Base-by-base conservation (phyloP, 1,140 invertebrate species). In the Pemphigus obesinymphae region DNA sequence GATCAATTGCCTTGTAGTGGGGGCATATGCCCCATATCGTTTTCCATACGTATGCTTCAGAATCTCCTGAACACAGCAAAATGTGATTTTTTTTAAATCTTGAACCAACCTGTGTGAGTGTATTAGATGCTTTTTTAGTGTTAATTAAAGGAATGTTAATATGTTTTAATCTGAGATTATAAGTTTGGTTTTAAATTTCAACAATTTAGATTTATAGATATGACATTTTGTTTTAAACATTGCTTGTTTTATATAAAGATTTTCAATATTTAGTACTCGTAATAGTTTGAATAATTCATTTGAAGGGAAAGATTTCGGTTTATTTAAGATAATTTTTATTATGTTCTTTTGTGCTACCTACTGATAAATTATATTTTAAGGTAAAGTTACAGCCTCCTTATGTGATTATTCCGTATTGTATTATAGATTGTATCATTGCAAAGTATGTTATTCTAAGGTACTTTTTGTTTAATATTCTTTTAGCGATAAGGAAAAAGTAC, bases 241-340 rank as follows among this genome's bases (percentile, higher is more conserved):
- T 11, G 7, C 8, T 68, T 23, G 66, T n/a, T 70, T 70, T 70
- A 43, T 70, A 7, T 40, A 70, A 26, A 70, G 15, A 1, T 40
- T 70, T 20, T 70, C 66, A 23, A 70, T 40, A 0, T 70, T 6
- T 0, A 70, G 37, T 40, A 43, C 66, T 70, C 66, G 17, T 23
- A 43, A 70, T 37, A 43, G 15, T 70, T 70, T 70, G 6, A 70
- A 26, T 40, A 70, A n/a, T 5, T 70, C 37, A n/a, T 23, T 43
- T 70, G 66, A 26, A 40, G 66, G 37, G 26, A 43, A 40, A 43
- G 20, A n/a, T 40, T 68, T 68, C 7, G 66, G 37, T 70, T 70
- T 70, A n/a, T 11, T 43, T 70, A 70, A 43, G n/a, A 43, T 43
- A 3, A 70, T 70, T 70, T 43, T 70, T 43, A 70, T 70, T 70